phyloP scores from a whole-genome alignment of 35 echinoderm and acorn worm species.

The Lytechinus pictus region DNA sequence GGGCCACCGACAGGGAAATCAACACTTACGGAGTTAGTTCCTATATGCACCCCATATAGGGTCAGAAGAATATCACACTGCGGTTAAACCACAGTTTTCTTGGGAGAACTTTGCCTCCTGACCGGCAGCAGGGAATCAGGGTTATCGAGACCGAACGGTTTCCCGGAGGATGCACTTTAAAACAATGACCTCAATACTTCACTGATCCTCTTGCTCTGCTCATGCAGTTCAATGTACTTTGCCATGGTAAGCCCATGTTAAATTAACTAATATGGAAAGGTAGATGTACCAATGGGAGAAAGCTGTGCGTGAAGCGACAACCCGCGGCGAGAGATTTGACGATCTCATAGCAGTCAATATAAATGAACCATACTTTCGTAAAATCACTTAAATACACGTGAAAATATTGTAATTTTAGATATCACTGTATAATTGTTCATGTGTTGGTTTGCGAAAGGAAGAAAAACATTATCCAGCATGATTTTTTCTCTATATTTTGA shows the following conservation, averaged over 20 bases:
- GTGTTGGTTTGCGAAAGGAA: too few relatives aligned
- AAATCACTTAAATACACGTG: background rate
- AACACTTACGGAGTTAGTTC: background rate
- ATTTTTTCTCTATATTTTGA: too few relatives aligned
- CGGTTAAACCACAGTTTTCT: background rate
- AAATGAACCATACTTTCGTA: background rate
- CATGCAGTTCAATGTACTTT: background rate
- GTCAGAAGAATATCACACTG: background rate
- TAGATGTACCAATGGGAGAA: background rate
- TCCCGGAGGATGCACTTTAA: background rate
- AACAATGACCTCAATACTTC: background rate
- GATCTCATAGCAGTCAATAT: background rate
- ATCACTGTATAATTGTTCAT: too few relatives aligned
- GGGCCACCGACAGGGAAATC: background rate
- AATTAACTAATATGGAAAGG: constrained; percentile 5
- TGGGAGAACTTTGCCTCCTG: background rate
- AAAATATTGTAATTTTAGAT: background rate
- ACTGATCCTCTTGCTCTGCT: background rate
- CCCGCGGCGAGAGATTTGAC: background rate
- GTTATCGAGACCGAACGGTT: background rate
- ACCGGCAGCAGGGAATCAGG: background rate
- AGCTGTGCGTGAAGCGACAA: background rate
- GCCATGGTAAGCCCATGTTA: background rate
- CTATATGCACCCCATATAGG: constrained; percentile 1
- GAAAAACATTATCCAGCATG: too few relatives aligned